Evolutionary conservation across 2,888 invertebrate genomes (phyloP), one percentile per base, ranked within the genome.

Genomic region (Drosophila nr. fundita): DNA sequence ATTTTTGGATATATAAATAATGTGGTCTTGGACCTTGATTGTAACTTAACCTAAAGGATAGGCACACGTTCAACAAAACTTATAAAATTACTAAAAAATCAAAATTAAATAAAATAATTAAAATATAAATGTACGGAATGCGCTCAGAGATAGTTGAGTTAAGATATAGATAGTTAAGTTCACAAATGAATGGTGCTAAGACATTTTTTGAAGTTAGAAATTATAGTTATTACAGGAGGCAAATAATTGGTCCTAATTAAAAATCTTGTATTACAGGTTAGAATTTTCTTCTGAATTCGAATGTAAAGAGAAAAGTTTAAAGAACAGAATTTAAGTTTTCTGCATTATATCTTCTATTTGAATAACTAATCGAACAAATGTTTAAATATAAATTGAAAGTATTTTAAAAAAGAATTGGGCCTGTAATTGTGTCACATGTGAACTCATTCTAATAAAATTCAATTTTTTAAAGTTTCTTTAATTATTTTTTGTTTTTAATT

Each of bases 21-120:
- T 60, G 40, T 63, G 88, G 90, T 85, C 85, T 78, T 66, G 61
- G 88, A 85, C 85, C 90, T 15, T 18, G 52, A 64, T 73, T 49
- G 32, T 48, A 53, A 64, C 68, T 88, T 73, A 77, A 66, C 42
- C 69, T 73, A 76, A 11, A 65, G 72, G 55, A 71, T 76, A 76
- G 72, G 66, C 67, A 71, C 81, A 73, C 60, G 48, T 24, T 70
- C 29, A 76, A 76, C 54, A 77, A 68, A 62, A 60, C 50, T 65
- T 71, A 59, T 8, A 15, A 29, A 40, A 24, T 29, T 50, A 77
- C 27, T 30, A 42, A 68, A 62, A 45, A 71, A 66, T 64, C 57
- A 67, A 69, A 80, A n/a, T 68, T 61, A 50, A 61, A 42, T 24
- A 27, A 54, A 55, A 59, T 32, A 49, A 21, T 52, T 10, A 29